phyloP scores from a whole-genome alignment of 2,113 vertebrate genomes.

The Nymphicus hollandicus region DNA sequence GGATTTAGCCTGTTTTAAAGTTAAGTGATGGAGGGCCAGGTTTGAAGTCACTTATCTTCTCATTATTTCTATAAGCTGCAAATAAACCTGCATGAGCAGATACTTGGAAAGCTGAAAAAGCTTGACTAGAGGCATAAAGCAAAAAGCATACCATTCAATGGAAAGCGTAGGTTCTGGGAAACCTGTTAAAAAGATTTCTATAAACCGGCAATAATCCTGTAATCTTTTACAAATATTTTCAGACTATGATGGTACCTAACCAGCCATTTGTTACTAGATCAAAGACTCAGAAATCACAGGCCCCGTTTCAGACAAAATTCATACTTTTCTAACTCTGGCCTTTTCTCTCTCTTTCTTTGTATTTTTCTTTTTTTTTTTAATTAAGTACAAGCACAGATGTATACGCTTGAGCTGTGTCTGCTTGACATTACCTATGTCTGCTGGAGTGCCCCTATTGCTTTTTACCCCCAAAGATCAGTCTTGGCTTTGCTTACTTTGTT shows the following conservation, averaged over 20 bases:
- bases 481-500: neutral
- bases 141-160: neutral
- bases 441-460: neutral
- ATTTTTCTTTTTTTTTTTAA: no score
- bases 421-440: neutral
- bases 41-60: neutral
- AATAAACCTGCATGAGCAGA: neutral
- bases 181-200: neutral
- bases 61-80: neutral
- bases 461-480: neutral
- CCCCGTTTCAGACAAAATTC: neutral
- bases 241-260: neutral
- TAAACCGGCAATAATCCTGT: neutral
- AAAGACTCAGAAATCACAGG: neutral
- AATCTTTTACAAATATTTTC: neutral
- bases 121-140: neutral
- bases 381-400: neutral
- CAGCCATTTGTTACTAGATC: neutral
- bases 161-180: neutral
- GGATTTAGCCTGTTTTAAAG: neutral
- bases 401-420: neutral
- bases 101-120: neutral
- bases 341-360: neutral
- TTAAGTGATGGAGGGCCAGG: neutral
- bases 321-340: neutral